phyloP scores from a whole-genome alignment of 2,888 invertebrate species.

The Gerosis bhagava region DNA sequence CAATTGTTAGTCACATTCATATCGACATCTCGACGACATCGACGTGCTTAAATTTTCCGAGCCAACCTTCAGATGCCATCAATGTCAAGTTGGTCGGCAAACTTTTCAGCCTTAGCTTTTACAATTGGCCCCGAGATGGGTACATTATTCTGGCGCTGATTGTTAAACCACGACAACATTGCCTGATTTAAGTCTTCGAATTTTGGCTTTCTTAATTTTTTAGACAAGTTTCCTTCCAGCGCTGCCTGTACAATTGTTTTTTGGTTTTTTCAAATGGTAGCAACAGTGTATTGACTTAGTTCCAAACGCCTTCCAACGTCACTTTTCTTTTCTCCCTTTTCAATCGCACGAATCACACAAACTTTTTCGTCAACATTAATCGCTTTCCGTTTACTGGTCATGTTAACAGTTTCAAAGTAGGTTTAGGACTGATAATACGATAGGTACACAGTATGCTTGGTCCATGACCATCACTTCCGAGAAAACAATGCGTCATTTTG shows the following conservation, averaged over 20 bases:
- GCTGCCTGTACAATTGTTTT: conserved; percentile 39
- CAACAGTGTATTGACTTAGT: conserved; percentile 37
- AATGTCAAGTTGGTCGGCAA: conserved; percentile 38
- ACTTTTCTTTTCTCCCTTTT: conserved; percentile 31
- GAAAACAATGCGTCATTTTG: conserved; percentile 4
- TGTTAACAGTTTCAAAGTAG: too few species aligned
- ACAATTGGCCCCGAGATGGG: conserved; percentile 37
- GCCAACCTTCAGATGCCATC: conserved; percentile 41
- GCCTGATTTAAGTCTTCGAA: conserved; percentile 41
- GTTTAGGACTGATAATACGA: conserved; percentile 20
- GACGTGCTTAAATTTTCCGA: conserved; percentile 40
- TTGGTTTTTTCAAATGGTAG: conserved; percentile 41
- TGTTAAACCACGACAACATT: conserved; percentile 36
- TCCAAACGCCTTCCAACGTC: conserved; percentile 36
- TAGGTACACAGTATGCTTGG: conserved; percentile 20
- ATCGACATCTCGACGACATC: too few species aligned
- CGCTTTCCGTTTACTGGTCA: conserved; percentile 13
- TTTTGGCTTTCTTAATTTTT: conserved; percentile 41
- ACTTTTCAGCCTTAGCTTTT: conserved; percentile 35
- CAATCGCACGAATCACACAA: conserved; percentile 31
- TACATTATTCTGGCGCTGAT: conserved; percentile 40
- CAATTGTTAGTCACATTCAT: conserved; percentile 37
- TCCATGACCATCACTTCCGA: conserved; percentile 11
- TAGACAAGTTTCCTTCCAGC: conserved; percentile 34
- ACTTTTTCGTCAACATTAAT: conserved; percentile 19